phyloP scores from a whole-genome alignment of 2,888 invertebrate genomes.

The Mycalesis mineus region DNA sequence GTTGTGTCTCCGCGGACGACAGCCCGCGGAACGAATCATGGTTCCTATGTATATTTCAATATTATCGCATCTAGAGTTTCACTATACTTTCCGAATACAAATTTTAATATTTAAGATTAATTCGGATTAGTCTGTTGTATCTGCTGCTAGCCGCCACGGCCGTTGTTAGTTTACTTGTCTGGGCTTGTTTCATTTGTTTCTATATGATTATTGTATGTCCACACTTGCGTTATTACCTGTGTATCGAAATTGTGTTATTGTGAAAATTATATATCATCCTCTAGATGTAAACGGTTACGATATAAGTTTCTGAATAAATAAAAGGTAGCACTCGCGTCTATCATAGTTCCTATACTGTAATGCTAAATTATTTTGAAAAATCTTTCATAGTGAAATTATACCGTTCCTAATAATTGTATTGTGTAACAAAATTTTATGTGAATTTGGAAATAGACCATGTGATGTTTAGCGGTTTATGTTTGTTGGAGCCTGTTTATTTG shows the following conservation, averaged over 20 bases:
- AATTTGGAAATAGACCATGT: conserved; percentile 43
- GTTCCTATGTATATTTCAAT: conserved; percentile 81
- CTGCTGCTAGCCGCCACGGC: conserved; percentile 72
- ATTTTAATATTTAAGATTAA: conserved; percentile 78
- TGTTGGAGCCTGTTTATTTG: conserved; percentile 41
- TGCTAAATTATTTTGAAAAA: conserved; percentile 76
- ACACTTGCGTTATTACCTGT: conserved; percentile 42
- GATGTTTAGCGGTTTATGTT: conserved; percentile 45
- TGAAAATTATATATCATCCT: conserved; percentile 42
- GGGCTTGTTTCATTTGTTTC: conserved; percentile 41
- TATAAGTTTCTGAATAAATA: conserved; percentile 67
- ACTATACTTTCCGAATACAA: conserved; percentile 78
- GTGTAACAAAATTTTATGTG: conserved; percentile 64
- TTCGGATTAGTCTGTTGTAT: conserved; percentile 77
- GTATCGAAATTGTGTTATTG: conserved; percentile 55
- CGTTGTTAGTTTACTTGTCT: conserved; percentile 69
- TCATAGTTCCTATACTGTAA: conserved; percentile 78
- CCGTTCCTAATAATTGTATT: conserved; percentile 75
- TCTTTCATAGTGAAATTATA: conserved; percentile 76
- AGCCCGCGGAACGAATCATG: conserved; percentile 76
- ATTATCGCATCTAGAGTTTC: conserved; percentile 79
- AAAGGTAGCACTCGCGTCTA: conserved; percentile 74
- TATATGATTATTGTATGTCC: conserved; percentile 37
- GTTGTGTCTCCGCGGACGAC: conserved; percentile 72
- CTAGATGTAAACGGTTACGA: conserved; percentile 52